Base-by-base conservation (phyloP, 2,797 vertebrate species). In the Labroides dimidiatus region DNA sequence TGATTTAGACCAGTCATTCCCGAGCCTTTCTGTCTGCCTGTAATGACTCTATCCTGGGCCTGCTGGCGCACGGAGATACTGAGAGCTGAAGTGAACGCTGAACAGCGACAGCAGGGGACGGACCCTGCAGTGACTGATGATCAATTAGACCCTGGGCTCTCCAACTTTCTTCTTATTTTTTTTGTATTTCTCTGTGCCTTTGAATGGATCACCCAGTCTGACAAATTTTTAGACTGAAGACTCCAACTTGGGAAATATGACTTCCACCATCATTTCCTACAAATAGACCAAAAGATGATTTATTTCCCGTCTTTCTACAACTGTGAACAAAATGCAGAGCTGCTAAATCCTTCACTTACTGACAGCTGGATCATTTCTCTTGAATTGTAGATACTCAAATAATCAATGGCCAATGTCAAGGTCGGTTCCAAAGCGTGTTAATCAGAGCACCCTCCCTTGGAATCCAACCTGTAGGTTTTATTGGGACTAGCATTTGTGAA, bases 1-100 rank as follows among this genome's bases (percentile, higher is more conserved):
- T 87, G 89, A 91, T 89, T 89, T 89, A 85, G 78, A 78, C 81
- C 79, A 77, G 81, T 85, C 82, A 87, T 91, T 89, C 86, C 78
- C 43, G 14, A 69, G 80, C 62, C 67, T 54, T 64, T 71, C 59
- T 51, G 75, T 80, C 75, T 67, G 81, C 11, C 78, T 70, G 69
- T 86, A 86, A 89, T 84, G 89, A 83, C 80, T 87, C 70, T 19
- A 47, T 86, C 72, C 62, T 3, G 47, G 66, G 55, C 77, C 82
- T 78, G 70, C 87, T 86, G 87, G 82, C 85, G 76, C 41, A 30
- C 3, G 45, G 68, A 85, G 84, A 87, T 87, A 89, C 82, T 70
- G 80, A 70, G 59, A 66, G 42, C 66, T 75, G 67, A 70, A 74
- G 72, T 47, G 48, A 74, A 61, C 66, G 60, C 63, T 80, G 78